Base-by-base conservation (phyloP, 2,113 vertebrate species). In the Xyliphius kryptos region DNA sequence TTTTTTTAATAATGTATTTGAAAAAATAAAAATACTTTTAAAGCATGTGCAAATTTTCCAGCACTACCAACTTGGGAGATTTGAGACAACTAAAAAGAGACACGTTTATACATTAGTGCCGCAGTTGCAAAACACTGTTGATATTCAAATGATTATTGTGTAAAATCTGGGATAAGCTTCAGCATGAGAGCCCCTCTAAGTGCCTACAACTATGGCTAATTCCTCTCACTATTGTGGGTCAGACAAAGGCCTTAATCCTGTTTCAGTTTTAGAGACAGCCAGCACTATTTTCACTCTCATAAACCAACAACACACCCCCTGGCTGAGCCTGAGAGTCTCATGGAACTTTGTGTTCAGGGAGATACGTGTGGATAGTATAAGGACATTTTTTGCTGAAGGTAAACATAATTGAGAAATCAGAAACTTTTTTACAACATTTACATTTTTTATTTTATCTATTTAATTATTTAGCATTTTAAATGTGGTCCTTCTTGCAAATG, bases 131-230 rank as follows among this genome's bases (percentile, higher is more conserved):
- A 98, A 97, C 94, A 97, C 95, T 92, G 95, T 98, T 98, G 94
- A 97, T 96, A 98, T 98, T 98, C 93, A 97, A 98, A 98, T 98
- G 92, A 96, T 97, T 97, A 97, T 98, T 98, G 95, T 98, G 91
- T 89, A 97, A 94, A 98, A 97, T 97, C 95, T 95, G 92, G 94
- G 95, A 97, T 98, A 97, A 98, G 93, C 94, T 96, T 92, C 88
- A 86, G 91, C 90, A 86, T 92, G 92, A 97, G 95, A 96, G 93
- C 91, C 90, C 89, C 90, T 96, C 95, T 97, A 97, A 98, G 96
- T 97, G 93, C 88, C 93, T 97, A 97, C 94, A 97, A 97, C 94
- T 93, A 94, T 93, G 91, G 92, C 92, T 97, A 97, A 97, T 97
- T 97, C 95, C 93, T 88, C 90, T 97, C 87, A 89, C 89, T 89